phyloP scores from a whole-genome alignment of 2,113 vertebrate genomes.

The Calyptommatus sinebrachiatus region DNA sequence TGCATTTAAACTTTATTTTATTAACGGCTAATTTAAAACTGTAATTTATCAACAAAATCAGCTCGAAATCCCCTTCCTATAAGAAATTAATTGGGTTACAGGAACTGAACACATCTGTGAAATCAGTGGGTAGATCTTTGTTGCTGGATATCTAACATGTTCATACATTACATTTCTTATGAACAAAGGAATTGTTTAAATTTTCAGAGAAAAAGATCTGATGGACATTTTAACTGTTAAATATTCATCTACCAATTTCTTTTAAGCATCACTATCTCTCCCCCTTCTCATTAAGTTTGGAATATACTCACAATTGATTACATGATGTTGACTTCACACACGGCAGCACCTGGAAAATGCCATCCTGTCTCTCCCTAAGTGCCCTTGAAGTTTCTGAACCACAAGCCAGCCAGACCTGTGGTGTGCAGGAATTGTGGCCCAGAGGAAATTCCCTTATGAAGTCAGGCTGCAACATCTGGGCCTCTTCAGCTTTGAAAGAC shows the following conservation, averaged over 20 bases:
- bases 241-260: constrained; percentile 54
- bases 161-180: constrained; percentile 60
- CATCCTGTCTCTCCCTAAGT: no score
- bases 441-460: no score
- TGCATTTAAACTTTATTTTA: constrained; percentile 33
- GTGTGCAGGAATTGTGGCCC: no score
- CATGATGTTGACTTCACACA: not conserved
- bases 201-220: constrained; percentile 47
- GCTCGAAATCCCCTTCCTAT: constrained; percentile 57
- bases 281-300: constrained; percentile 19
- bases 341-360: not conserved
- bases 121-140: constrained; percentile 54
- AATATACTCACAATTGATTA: constrained; percentile 37
- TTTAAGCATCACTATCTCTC: not conserved
- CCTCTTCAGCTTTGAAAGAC: no score
- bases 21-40: constrained; percentile 46
- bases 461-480: no score
- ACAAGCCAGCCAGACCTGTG: no score
- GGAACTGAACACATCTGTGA: constrained; percentile 59
- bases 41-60: constrained; percentile 53
- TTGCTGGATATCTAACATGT: constrained; percentile 62
- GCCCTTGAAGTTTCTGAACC: no score
- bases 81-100: constrained; percentile 64
- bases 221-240: constrained; percentile 55
- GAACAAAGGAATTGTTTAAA: constrained; percentile 58